These are phyloP conservation scores for Eulemur coronatus DNA, from an alignment of 2,797 vertebrate species.

Conservation along the genomic window DNA sequence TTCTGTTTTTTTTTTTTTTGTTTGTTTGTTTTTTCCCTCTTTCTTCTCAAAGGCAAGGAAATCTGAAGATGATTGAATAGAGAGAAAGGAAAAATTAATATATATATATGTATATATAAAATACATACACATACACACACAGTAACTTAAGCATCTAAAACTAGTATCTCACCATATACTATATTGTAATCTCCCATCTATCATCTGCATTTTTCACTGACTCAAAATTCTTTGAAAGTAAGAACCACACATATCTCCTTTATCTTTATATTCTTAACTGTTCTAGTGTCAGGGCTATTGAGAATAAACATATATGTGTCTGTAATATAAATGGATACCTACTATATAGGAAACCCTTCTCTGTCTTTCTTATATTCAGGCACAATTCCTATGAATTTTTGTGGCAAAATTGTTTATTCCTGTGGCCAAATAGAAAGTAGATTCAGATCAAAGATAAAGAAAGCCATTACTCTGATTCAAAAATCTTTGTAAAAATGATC, in stretches of 20 bases:
- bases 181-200: not conserved
- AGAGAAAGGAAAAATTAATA: not conserved
- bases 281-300: not conserved
- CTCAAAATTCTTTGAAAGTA: not conserved
- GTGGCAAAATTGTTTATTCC: not conserved
- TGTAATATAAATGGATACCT: not conserved
- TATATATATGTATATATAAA: not conserved
- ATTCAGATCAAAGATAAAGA: constrained; percentile 32
- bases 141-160: not conserved
- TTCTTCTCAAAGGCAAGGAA: not conserved
- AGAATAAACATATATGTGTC: not conserved
- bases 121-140: no score
- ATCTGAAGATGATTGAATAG: not conserved
- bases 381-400: not conserved
- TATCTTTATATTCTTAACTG: not conserved
- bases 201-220: not conserved
- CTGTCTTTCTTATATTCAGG: not conserved
- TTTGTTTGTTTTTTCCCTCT: not conserved
- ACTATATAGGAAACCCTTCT: not conserved
- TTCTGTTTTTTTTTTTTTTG: not conserved
- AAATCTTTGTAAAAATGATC: not conserved
- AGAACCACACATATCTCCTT: not conserved
- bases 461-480: not conserved
- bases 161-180: not conserved
- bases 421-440: not conserved